Percentiles rank a stretch among this genome's conserved stretches.
Conservation (phyloP, 1,140 invertebrate genomes). For the Cephus cinctus region DNA sequence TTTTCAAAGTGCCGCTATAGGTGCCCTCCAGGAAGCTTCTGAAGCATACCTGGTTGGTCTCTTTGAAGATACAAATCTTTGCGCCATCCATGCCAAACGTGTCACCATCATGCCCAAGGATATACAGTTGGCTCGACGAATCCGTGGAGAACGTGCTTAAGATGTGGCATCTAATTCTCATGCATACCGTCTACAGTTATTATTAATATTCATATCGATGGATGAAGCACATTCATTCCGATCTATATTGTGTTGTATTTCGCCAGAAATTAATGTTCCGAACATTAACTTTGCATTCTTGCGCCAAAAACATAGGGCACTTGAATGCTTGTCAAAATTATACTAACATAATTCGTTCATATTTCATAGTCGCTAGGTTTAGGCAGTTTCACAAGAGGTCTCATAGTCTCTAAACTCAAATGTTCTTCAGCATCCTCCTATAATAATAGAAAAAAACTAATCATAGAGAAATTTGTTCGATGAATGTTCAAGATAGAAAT, state of each 20-base stretch:
- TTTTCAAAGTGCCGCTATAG: constrained; percentile 80
- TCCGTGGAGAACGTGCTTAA: constrained; percentile 81
- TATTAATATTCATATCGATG: constrained; percentile 45
- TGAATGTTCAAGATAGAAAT: no score
- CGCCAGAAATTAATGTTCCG: constrained; percentile 3
- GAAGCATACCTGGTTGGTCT: constrained; percentile 86
- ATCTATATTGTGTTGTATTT: constrained; percentile 26
- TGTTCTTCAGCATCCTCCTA: no score
- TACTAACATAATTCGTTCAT: no score
- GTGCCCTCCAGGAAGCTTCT: constrained; percentile 76
- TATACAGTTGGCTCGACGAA: constrained; percentile 86
- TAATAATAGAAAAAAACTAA: no score
- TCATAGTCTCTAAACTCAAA: no score
- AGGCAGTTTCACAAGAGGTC: no score
- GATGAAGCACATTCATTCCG: constrained; percentile 42
- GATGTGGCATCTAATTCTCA: constrained; percentile 40
- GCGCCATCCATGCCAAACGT: constrained; percentile 89
- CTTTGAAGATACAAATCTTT: constrained; percentile 92
- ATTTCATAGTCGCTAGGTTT: no score
- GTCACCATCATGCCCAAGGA: constrained; percentile 96
- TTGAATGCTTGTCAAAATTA: no score
- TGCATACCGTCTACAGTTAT: constrained; percentile 47
- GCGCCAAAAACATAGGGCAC: no score
- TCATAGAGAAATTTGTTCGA: no score
- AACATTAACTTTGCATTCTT: no score